Conservation (phyloP, 1,140 invertebrate genomes). For the Phenacoccus solenopsis region DNA sequence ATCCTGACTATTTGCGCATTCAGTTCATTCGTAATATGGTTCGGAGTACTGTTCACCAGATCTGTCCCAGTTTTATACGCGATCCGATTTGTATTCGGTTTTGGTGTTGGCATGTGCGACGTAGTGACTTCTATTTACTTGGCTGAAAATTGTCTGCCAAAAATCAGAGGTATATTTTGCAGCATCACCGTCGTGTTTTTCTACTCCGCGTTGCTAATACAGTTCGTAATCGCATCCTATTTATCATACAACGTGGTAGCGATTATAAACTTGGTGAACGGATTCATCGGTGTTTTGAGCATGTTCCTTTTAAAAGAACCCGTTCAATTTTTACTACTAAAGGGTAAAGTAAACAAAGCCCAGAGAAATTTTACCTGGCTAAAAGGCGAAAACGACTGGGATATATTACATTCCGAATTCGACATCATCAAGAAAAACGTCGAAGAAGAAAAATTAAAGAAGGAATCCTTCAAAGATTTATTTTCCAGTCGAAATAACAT, state of each 20-base stretch:
- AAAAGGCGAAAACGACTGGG: conserved; percentile 33
- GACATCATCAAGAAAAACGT: conserved; percentile 26
- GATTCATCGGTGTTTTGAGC: conserved; percentile 46
- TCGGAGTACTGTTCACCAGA: background rate
- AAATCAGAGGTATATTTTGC: conserved; percentile 35
- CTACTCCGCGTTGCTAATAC: conserved; percentile 43
- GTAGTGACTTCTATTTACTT: conserved; percentile 69
- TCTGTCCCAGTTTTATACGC: background rate
- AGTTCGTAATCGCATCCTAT: background rate
- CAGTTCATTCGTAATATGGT: background rate
- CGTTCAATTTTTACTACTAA: conserved; percentile 51
- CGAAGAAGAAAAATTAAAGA: conserved; percentile 31
- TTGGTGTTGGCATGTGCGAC: conserved; percentile 58
- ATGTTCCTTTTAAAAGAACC: conserved; percentile 70
- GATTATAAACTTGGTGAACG: conserved; percentile 45
- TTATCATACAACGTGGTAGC: conserved; percentile 49
- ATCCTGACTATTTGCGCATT: background rate
- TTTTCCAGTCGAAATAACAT: conserved; percentile 35
- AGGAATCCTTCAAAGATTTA: conserved; percentile 34
- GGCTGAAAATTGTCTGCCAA: conserved; percentile 51
- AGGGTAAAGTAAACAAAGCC: conserved; percentile 46
- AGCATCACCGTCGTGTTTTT: conserved; percentile 69
- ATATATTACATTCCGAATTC: conserved; percentile 22
- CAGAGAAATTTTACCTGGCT: conserved; percentile 48
- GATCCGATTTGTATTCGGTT: conserved; percentile 34